Evolutionary conservation across 2,113 vertebrate genomes (phyloP).

Genomic region (Lepidothrix coronata): DNA sequence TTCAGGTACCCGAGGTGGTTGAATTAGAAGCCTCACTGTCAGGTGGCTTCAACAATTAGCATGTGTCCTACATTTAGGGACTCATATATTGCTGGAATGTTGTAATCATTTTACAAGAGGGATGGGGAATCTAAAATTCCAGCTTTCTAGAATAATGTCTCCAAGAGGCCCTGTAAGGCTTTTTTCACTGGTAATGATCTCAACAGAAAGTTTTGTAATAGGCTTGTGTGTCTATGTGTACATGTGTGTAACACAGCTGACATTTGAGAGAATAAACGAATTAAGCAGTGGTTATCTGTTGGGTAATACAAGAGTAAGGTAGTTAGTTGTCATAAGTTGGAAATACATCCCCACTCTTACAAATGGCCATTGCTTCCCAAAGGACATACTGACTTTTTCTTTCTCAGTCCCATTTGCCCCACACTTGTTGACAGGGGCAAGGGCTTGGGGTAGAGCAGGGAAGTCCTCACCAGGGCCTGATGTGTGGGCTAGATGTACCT

Average conservation of each 20-base stretch:
- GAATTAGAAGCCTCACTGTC: background rate
- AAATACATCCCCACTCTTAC: background rate
- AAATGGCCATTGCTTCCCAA: background rate
- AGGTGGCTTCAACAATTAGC: background rate
- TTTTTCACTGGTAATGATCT: background rate
- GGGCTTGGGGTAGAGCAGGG: background rate
- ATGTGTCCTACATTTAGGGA: background rate
- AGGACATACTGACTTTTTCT: background rate
- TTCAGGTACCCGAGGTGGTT: background rate
- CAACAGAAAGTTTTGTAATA: background rate
- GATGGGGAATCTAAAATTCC: background rate
- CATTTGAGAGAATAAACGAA: background rate
- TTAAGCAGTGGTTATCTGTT: background rate
- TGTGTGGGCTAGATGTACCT: rapidly evolving
- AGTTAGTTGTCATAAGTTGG: background rate
- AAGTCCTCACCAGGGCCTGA: background rate
- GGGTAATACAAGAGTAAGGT: background rate
- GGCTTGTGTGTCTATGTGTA: too few relatives aligned
- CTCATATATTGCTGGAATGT: background rate
- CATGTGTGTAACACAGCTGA: rapidly evolving
- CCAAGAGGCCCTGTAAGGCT: background rate
- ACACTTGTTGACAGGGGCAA: background rate
- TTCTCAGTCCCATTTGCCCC: background rate
- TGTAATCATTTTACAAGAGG: background rate
- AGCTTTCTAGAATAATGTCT: background rate